Percentiles rank a stretch among this genome's conserved stretches.
Conservation (phyloP, 2,888 invertebrate genomes). For the Phaonia tiefii region DNA sequence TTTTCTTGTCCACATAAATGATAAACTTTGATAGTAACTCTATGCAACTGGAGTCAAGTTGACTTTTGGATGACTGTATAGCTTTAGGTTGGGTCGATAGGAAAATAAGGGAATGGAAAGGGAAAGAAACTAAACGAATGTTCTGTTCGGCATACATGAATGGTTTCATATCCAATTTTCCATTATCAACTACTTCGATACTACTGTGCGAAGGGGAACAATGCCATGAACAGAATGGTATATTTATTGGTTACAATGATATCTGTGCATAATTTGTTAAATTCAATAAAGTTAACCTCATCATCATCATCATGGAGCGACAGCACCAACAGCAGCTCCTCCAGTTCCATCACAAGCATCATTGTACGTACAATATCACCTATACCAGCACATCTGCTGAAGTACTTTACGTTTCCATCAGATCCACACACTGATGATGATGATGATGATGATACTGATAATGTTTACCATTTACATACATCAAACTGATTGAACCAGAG, state of each 20-base stretch:
- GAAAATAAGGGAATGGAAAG: too few species aligned
- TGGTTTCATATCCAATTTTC: not conserved
- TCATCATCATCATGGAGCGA: not conserved
- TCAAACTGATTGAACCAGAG: slow-evolving; percentile 61
- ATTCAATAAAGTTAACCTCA: slow-evolving; percentile 59
- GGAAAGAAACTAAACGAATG: not conserved
- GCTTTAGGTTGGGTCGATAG: too few species aligned
- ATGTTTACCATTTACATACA: slow-evolving; percentile 32
- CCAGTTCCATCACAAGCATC: slow-evolving; percentile 6
- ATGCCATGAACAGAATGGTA: not conserved
- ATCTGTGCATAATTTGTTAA: slow-evolving; percentile 67
- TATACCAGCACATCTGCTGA: not conserved
- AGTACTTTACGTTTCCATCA: slow-evolving; percentile 47
- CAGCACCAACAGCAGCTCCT: not conserved
- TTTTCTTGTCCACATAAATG: slow-evolving; percentile 44
- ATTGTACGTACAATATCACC: slow-evolving; percentile 24
- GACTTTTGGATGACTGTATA: not conserved
- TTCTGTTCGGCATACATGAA: not conserved
- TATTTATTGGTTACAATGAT: slow-evolving; percentile 67
- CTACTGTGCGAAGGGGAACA: slow-evolving; percentile 24
- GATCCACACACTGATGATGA: slow-evolving; percentile 37
- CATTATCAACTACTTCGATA: slow-evolving; percentile 8
- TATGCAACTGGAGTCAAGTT: slow-evolving; percentile 4
- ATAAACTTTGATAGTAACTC: not conserved
- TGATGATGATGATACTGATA: slow-evolving; percentile 25